Evolutionary conservation across 2,113 vertebrate species (phyloP), one percentile per base, ranked within the genome.

Genomic region (Pipra filicauda): DNA sequence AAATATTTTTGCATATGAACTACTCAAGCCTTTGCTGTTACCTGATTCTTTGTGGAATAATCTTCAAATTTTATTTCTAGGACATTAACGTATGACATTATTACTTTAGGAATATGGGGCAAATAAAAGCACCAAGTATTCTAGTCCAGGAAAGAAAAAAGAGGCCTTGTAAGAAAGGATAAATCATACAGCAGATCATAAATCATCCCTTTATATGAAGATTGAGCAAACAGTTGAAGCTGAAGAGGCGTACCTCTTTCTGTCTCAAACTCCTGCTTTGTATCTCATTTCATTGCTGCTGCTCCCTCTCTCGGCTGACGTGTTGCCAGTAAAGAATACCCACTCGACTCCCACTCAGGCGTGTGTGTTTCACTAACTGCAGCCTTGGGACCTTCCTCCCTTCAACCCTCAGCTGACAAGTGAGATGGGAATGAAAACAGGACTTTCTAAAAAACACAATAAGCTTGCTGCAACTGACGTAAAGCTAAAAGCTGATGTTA

Each of bases 1-100:
- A 96, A 96, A 92, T 95, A 96, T 96, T 97, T 97, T 97, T 94
- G 4, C 84, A 57, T 93, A 93, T 44, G 14, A 95, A 83, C 70
- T 91, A 61, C 31, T 74, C 65, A 54, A 66, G 46, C 41, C 61
- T 58, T 65, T 79, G 22, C 57, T 62, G n/a, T 76, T 79, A 83
- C 23, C 30, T 22, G 30, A 71, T 48, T 84, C 64, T 80, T 59
- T 54, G 62, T 33, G 31, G 37, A 66, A 52, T 30, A 57, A 65
- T 58, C 65, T 37, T 67, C n/a, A 49, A 2, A 12, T 74, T 84
- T 80, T 39, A 39, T 55, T 92, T 75, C 62, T 23, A 64, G 65
- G 18, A 52, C 4, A 8, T 64, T 41, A 81, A 46, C 33, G 9
- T 43, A 16, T 23, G 48, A 59, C 9, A 5, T 23, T 23, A 62